Evolutionary conservation across 2,888 invertebrate genomes (phyloP), one percentile per base, ranked within the genome.

Genomic region (Zygaena filipendulae): DNA sequence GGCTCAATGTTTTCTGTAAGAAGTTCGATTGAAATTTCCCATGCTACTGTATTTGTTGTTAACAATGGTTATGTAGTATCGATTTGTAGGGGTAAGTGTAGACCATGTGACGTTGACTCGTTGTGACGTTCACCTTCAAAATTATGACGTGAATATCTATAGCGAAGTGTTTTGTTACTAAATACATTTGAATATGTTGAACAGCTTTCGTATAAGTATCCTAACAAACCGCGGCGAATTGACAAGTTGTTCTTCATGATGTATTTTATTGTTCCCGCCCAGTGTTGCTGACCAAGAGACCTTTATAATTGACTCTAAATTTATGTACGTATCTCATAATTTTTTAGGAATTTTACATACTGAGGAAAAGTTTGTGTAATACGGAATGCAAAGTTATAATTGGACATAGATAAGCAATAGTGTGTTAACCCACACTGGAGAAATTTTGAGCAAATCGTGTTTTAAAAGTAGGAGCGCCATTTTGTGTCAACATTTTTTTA

Each of bases 1-100:
- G 37, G 40, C 40, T 43, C 45, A 32, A 36, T 42, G 48, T 45
- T 42, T 47, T 42, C 50, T 51, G 49, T 44, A 49, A 37, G 46
- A 47, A 33, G 43, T 43, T 51, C 60, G 63, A 71, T 71, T 68
- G 59, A 61, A 51, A 63, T 72, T n/a, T 77, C 77, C 77, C 77
- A 74, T 70, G 72, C 55, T 47, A 45, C 45, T 43, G 26, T 38
- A 52, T 50, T 42, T 39, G 37, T 33, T n/a, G n/a, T 38, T 37
- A 40, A 68, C 68, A 67, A 63, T 57, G 34, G 47, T 36, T 32
- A 33, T 44, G 45, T 45, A n/a, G 47, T 63, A 72, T 72, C 63
- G 72, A 70, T 72, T 61, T 55, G 53, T 50, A 50, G 59, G n/a
- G 67, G 60, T 52, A 47, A 49, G 47, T 52, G 56, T n/a, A 59